A percentile compares a stretch with the other conserved stretches of the same genome.
Evolutionary conservation across 2,113 vertebrate species (phyloP).

Genomic region (Gadus chalcogrammus): DNA sequence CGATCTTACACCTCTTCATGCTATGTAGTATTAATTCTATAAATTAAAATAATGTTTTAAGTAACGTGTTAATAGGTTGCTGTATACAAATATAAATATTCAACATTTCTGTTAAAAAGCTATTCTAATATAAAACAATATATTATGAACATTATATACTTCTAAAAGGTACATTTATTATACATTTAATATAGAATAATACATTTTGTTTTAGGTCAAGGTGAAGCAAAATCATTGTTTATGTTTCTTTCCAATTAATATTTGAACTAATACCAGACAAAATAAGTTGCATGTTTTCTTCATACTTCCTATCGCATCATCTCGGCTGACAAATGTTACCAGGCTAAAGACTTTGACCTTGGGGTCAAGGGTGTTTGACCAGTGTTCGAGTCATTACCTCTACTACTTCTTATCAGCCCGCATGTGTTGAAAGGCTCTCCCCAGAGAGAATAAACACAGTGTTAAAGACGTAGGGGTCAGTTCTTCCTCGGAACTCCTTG

Average conservation of each 20-base stretch:
- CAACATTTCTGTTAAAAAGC: too few relatives aligned
- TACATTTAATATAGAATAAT: too few relatives aligned
- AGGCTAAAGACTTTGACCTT: conserved; percentile 87
- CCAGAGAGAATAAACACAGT: conserved; percentile 62
- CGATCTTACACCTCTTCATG: too few relatives aligned
- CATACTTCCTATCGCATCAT: conserved; percentile 42
- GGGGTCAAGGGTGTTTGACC: conserved; percentile 92
- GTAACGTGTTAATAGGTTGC: too few relatives aligned
- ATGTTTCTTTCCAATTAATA: background rate
- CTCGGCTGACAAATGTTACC: conserved; percentile 78
- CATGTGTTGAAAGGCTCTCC: conserved; percentile 84
- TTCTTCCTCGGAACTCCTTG: too few relatives aligned
- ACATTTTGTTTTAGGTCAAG: too few relatives aligned
- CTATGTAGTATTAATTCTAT: too few relatives aligned
- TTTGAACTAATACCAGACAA: background rate
- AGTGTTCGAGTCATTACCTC: conserved; percentile 93
- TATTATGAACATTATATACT: too few relatives aligned
- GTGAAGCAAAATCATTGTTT: background rate
- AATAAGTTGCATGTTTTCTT: conserved; percentile 18
- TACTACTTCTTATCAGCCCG: conserved; percentile 86
- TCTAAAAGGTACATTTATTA: too few relatives aligned
- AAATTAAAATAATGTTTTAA: too few relatives aligned
- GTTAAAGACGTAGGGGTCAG: background rate
- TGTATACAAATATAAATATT: too few relatives aligned
- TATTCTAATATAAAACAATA: too few relatives aligned